A percentile compares a stretch with the other conserved stretches of the same genome.
Conservation (phyloP, 2,888 invertebrate genomes). For the Thelaira solivaga region DNA sequence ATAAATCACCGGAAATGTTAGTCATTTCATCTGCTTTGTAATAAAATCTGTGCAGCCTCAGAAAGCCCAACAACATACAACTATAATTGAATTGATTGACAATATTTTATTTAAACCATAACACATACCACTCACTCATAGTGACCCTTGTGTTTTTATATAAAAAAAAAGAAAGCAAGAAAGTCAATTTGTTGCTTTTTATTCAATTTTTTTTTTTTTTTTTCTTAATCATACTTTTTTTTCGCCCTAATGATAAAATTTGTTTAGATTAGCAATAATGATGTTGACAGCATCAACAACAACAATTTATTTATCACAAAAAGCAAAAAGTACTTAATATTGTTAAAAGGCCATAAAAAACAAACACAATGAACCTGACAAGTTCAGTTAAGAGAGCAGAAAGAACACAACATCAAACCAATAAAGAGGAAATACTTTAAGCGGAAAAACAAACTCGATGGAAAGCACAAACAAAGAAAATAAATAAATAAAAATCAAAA, state of each 20-base stretch:
- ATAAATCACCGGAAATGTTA: constrained; percentile 62
- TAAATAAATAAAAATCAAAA: constrained; percentile 41
- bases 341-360: constrained; percentile 70
- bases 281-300: constrained; percentile 57
- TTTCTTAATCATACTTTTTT: too few relatives aligned
- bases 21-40: constrained; percentile 15
- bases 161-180: constrained; percentile 3
- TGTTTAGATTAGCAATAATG: constrained; percentile 75
- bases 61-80: constrained; percentile 30
- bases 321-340: constrained; percentile 59
- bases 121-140: constrained; percentile 46
- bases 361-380: constrained; percentile 64
- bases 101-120: constrained; percentile 70
- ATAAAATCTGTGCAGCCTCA: constrained; percentile 13
- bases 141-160: constrained; percentile 39
- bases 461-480: constrained; percentile 29
- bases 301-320: constrained; percentile 45
- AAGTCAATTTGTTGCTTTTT: too few relatives aligned
- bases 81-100: constrained; percentile 75
- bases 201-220: constrained; percentile 59
- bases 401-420: constrained; percentile 52
- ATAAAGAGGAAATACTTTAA: constrained; percentile 74
- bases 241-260: constrained; percentile 68
- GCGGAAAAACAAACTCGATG: constrained; percentile 75
- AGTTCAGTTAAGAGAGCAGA: constrained; percentile 37